Conservation (phyloP, 1,140 invertebrate genomes). For the Rhyacophila brunnea region DNA sequence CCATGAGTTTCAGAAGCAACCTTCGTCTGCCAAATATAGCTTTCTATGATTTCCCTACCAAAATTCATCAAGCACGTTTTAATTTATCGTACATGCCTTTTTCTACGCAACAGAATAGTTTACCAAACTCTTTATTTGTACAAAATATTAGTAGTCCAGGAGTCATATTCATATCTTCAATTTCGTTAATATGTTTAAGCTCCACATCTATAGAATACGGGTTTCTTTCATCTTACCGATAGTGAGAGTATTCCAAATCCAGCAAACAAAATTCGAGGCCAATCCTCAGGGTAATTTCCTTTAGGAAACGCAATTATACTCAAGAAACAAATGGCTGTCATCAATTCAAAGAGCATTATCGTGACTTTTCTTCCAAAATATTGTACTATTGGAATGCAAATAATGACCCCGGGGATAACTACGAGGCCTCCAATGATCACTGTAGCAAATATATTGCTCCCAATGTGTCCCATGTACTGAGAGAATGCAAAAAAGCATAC, state of each 20-base stretch:
- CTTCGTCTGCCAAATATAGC: too few species aligned
- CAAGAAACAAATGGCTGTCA: constrained; percentile 61
- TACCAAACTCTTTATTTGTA: too few species aligned
- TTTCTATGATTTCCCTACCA: too few species aligned
- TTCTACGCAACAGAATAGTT: too few species aligned
- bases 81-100: too few species aligned
- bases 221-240: constrained; percentile 42
- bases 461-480: constrained; percentile 68
- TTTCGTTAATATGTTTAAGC: too few species aligned
- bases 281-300: constrained; percentile 41
- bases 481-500: constrained; percentile 71
- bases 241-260: constrained; percentile 48
- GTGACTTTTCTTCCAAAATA: constrained; percentile 61
- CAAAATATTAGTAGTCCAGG: too few species aligned
- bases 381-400: constrained; percentile 63
- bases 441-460: constrained; percentile 69
- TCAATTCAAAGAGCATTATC: constrained; percentile 58
- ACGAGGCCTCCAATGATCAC: constrained; percentile 63
- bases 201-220: too few species aligned
- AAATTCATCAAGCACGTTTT: too few species aligned
- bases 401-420: constrained; percentile 64
- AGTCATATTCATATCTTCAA: too few species aligned
- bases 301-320: constrained; percentile 56
- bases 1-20: too few species aligned
- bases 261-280: constrained; percentile 44